Base-by-base conservation (phyloP, 1,140 invertebrate species). In the Temnothorax curvispinosus region DNA sequence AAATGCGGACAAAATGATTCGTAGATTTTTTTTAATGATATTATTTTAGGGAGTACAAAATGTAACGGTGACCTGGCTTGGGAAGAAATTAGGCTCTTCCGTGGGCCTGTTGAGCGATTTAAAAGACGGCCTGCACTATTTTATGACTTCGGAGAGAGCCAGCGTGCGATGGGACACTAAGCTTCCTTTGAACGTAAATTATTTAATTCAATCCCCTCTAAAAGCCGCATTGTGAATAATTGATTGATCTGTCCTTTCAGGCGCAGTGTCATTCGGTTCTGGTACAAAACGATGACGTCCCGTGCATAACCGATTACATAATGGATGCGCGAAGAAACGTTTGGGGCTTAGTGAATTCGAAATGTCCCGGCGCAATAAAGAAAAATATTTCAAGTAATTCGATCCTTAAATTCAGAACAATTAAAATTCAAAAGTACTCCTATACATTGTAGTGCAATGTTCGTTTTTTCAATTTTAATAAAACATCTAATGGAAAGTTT, bases 121-220 rank as follows among this genome's bases (percentile, higher is more conserved):
- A 56, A 89, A 90, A 65, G 87, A 81, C 3, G 93, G 93, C 44
- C 90, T 94, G 32, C 93, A 93, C 27, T 93, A 94, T 74, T 94
- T 94, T 84, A 85, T 94, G 88, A 78, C 89, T 18, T 86, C 90
- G 3, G 90, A 93, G 44, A 81, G 87, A 67, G 93, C 92, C 13
- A 92, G 91, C 54, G 92, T 93, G 5, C 91, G 92, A 18, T 94
- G 93, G 93, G 90, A 94, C 75, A 90, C 87, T 13, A 89, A 88
- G 56, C 84, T 87, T 71, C 76, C 90, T 64, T 86, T 92, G 62
- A 90, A 87, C 76, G 92, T 92, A 88, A 88, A 65, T 52, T 78
- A 27, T 56, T 41, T 72, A 64, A 52, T 44, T 47, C n/a, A 65
- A 72, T 47, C 65, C 41, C 27, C 64, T 85, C 5, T 60, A 72